Conservation (phyloP, 1,140 invertebrate genomes). For the Antheraea mylitta region DNA sequence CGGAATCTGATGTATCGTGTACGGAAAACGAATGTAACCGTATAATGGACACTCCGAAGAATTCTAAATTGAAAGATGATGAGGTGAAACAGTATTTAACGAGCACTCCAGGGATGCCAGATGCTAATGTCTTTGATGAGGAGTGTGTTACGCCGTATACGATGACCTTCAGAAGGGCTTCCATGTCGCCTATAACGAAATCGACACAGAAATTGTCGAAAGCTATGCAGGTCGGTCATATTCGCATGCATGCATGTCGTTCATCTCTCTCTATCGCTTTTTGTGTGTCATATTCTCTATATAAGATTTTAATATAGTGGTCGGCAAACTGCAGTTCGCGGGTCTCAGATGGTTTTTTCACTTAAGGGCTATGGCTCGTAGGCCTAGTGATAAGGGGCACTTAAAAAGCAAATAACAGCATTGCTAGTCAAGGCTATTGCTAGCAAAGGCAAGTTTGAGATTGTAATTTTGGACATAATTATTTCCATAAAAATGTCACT, state of each 20-base stretch:
- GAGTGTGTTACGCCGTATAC: slow-evolving; percentile 68
- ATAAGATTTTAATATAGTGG: no score
- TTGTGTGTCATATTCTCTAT: slow-evolving; percentile 6
- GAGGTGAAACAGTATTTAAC: slow-evolving; percentile 71
- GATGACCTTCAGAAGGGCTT: slow-evolving; percentile 81
- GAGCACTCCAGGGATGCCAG: slow-evolving; percentile 78
- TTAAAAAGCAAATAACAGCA: no score
- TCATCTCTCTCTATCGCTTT: slow-evolving; percentile 24
- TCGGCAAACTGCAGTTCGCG: no score
- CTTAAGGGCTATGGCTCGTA: no score
- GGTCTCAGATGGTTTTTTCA: no score
- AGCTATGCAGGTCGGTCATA: slow-evolving; percentile 88
- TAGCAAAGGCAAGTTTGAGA: no score
- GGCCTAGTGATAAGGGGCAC: no score
- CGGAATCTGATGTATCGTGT: slow-evolving; percentile 41
- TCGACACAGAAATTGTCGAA: slow-evolving; percentile 91
- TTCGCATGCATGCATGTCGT: slow-evolving; percentile 34
- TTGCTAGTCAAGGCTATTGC: no score
- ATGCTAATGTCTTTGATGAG: slow-evolving; percentile 44
- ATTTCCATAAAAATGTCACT: no score
- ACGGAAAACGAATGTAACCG: slow-evolving; percentile 25
- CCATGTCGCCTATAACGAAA: slow-evolving; percentile 92
- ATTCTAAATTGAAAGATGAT: slow-evolving; percentile 28
- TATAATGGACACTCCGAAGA: slow-evolving; percentile 50
- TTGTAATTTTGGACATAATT: no score